Evolutionary conservation across 92 coral and sea anemone species (phyloP), one percentile per base, ranked within the genome.

Genomic region (Porites evermanni): DNA sequence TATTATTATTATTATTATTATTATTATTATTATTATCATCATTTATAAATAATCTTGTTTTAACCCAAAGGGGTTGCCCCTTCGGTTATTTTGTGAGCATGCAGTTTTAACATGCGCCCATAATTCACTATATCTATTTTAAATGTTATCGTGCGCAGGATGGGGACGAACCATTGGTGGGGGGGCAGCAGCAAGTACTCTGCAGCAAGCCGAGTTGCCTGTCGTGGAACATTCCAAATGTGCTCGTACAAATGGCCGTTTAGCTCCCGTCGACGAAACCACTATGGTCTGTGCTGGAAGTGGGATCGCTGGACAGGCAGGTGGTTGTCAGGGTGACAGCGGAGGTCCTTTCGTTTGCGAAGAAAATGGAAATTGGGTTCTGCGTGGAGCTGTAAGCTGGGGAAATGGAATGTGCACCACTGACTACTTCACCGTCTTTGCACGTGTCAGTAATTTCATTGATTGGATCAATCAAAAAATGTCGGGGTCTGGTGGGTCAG

Each of bases 151-250:
- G 47, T 38, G 47, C 47, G 47, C 14, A 8, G 94, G 94, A 1
- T 91, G 94, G 94, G 94, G 94, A 65, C 74, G 94, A 53, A 91
- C 94, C 47, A 83, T 87, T n/a, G 91, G 89, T 18, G 94, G 91
- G 12, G 94, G 94, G 13, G 29, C 44, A 8, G 88, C 89, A 10
- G 94, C 94, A 2, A 59, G 23, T 20, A 87, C 78, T 29, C 86
- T 91, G 7, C 94, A 91, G 50, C 86, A 91, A 26, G 91, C 91
- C 53, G 65, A 78, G 72, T 72, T 91, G 21, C 94, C 91, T 1
- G 86, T 87, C 2, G 89, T 79, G 8, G 26, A 26, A 16, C 88
- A 87, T 53, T 12, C 14, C 7, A 80, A 3, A 1, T 91, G 94
- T 60, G 59, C 44, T 69, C 67, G 75, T 24, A 71, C 72, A 38